Conservation (phyloP, 35 echinoderm and acorn worm genomes). For the Heliocidaris tuberculata region DNA sequence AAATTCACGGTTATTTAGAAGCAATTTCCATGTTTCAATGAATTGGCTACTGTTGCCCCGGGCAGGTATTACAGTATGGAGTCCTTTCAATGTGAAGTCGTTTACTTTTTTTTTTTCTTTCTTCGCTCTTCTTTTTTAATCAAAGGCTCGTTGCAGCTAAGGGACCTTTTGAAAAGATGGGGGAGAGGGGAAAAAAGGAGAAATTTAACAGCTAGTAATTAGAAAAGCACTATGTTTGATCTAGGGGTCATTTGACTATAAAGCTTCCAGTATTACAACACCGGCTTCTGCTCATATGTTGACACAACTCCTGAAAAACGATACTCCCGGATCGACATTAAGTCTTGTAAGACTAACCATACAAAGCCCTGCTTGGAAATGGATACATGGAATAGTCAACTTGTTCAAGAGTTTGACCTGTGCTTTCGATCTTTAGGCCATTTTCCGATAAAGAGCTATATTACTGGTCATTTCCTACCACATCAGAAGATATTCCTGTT, state of each 20-base stretch:
- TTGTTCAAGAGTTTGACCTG: slow-evolving; percentile 2
- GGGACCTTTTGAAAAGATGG: slow-evolving; percentile 2
- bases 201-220: slow-evolving; percentile 20
- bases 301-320: slow-evolving; percentile 6
- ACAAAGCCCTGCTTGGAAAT: neutral
- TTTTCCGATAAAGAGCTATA: neutral
- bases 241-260: neutral
- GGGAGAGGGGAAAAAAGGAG: neutral
- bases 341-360: slow-evolving; percentile 6
- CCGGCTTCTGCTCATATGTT: slow-evolving; percentile 31
- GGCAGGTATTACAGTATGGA: slow-evolving; percentile 36
- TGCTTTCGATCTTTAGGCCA: neutral
- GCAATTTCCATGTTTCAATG: slow-evolving; percentile 43
- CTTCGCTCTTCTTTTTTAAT: neutral
- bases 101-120: neutral
- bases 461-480: neutral
- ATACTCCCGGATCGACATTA: slow-evolving; percentile 9
- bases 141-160: neutral
- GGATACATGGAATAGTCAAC: slow-evolving; percentile 1
- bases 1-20: slow-evolving; percentile 49
- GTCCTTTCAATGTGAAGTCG: neutral
- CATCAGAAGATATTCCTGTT: neutral
- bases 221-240: slow-evolving; percentile 44
- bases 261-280: slow-evolving; percentile 34
- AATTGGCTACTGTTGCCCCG: slow-evolving; percentile 28